A percentile compares a stretch with the other conserved stretches of the same genome.
These are phyloP conservation scores for Mythimna ferrago DNA, from an alignment of 2,888 invertebrate species.

Conservation along the genomic window DNA sequence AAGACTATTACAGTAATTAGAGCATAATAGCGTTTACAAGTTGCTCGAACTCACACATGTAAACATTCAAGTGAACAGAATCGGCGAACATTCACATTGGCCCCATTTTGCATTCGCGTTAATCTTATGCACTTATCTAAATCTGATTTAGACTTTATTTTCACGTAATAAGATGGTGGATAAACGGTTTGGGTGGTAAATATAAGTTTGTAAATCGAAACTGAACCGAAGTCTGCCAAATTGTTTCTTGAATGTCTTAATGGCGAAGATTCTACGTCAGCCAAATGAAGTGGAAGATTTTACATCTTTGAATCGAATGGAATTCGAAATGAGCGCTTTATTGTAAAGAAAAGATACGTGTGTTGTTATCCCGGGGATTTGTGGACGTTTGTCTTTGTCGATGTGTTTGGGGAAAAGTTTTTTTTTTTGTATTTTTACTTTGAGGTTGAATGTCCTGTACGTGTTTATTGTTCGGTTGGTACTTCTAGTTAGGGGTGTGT, in stretches of 20 bases:
- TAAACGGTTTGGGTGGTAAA: background rate
- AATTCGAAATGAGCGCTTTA: constrained; percentile 64
- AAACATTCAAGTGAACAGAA: constrained; percentile 60
- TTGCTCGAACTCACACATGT: constrained; percentile 57
- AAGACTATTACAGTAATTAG: constrained; percentile 48
- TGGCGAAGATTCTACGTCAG: constrained; percentile 68
- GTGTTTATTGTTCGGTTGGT: background rate
- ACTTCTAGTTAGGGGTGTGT: background rate
- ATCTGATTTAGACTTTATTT: constrained; percentile 27
- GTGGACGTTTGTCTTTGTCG: constrained; percentile 42
- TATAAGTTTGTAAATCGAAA: constrained; percentile 49
- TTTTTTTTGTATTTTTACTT: constrained; percentile 12
- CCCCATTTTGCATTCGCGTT: constrained; percentile 50
- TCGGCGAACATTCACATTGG: constrained; percentile 64
- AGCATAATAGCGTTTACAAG: constrained; percentile 39
- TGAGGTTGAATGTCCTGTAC: background rate
- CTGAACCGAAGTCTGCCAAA: constrained; percentile 69
- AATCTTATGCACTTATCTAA: constrained; percentile 7
- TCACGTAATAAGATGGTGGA: background rate
- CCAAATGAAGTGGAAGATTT: constrained; percentile 73
- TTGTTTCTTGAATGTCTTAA: constrained; percentile 77
- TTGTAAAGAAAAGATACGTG: constrained; percentile 55
- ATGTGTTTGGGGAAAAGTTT: constrained; percentile 22
- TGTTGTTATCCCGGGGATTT: constrained; percentile 54
- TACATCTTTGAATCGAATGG: constrained; percentile 65